Evolutionary conservation across 2,113 vertebrate species (phyloP), one percentile per base, ranked within the genome.

Genomic region (Mirounga angustirostris): DNA sequence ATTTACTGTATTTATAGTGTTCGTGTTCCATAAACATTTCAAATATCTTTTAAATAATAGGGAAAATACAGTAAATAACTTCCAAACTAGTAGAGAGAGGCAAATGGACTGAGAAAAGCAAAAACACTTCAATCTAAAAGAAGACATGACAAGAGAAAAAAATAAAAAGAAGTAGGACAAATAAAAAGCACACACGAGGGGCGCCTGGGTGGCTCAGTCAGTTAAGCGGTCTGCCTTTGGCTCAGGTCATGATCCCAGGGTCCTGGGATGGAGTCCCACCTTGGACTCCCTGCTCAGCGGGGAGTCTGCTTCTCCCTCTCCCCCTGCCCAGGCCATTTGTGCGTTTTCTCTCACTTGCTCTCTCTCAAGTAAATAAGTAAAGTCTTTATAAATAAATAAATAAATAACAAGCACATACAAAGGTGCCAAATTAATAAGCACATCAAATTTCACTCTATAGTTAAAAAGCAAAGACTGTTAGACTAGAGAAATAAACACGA

Each of bases 341-440:
- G 63, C 63, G 33, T 65, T 65, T 30, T 65, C 30, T 65, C 28
- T 33, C 63, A 6, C 28, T 65, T 5, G 4, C 28, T 65, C 52
- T 54, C 52, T 54, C 63, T 30, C 61, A 30, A 63, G 28, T 30
- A 63, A 65, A 30, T 65, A 65, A 65, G 28, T 65, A 65, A 65
- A 30, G 14, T 65, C 13, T 30, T 30, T 65, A 28, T 5, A 63
- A 63, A 28, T 28, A 63, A 59, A 58, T 58, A 81, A 91, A 81
- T 86, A 94, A 96, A 87, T 93, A 61, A n/a, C n/a, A 96, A 63
- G 43, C n/a, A 58, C 22, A 67, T 79, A n/a, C 24, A 63, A 88
- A 93, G 28, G 9, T 84, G 6, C n/a, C 14, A 50, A 40, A 65
- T 69, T 43, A 81, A 63, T 79, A 54, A 67, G 26, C 56, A 67